These are phyloP conservation scores for Ailurus styani DNA, from an alignment of 2,113 vertebrate genomes.

Conservation along the genomic window DNA sequence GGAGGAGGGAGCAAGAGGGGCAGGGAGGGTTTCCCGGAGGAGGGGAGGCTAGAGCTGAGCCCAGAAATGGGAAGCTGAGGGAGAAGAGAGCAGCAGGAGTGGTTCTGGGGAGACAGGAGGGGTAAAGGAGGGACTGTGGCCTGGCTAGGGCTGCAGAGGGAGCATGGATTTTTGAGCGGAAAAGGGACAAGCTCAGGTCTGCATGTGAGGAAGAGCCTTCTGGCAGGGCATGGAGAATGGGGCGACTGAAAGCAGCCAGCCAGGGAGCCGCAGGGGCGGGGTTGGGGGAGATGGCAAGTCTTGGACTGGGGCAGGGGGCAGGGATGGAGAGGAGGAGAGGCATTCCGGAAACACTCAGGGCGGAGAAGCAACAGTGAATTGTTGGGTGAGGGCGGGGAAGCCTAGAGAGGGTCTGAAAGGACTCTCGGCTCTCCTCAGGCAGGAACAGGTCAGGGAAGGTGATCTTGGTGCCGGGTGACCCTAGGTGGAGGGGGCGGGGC, in stretches of 20 bases:
- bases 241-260: neutral
- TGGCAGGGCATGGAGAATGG: neutral
- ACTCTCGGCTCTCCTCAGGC: neutral
- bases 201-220: neutral
- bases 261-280: neutral
- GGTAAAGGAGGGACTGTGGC: neutral
- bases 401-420: neutral
- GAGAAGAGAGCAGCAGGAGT: neutral
- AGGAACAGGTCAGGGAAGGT: neutral
- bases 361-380: neutral
- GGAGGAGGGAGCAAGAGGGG: constrained; percentile 24
- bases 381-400: neutral
- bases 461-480: neutral
- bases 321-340: neutral
- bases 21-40: constrained; percentile 45
- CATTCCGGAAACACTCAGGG: neutral
- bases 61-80: constrained; percentile 1
- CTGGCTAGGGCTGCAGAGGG: neutral
- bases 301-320: neutral
- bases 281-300: too few species aligned
- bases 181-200: neutral
- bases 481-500: neutral
- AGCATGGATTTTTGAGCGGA: neutral
- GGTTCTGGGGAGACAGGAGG: neutral
- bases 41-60: constrained; percentile 63